phyloP scores from a whole-genome alignment of 2,797 vertebrate genomes.

The Alca torda region DNA sequence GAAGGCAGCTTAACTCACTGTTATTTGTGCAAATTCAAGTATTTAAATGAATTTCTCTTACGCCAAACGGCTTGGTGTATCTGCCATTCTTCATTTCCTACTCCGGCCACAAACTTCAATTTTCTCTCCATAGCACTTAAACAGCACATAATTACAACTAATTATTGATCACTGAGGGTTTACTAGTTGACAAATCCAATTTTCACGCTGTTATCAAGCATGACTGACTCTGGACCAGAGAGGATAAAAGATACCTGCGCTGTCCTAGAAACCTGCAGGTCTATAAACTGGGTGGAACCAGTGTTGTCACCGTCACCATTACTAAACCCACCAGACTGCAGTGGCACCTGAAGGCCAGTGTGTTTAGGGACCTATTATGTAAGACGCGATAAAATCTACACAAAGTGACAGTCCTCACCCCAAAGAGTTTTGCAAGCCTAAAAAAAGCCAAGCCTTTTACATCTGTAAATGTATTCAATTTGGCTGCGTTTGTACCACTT shows the following conservation, averaged over 20 bases:
- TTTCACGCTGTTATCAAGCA: constrained; percentile 1
- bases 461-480: background rate
- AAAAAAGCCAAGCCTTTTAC: background rate
- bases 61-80: background rate
- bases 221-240: background rate
- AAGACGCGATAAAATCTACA: background rate
- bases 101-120: constrained; percentile 15
- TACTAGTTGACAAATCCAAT: constrained; percentile 59
- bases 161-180: constrained; percentile 66
- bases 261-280: background rate
- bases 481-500: background rate
- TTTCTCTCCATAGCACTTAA: constrained; percentile 24
- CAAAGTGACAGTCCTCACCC: background rate
- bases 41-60: background rate
- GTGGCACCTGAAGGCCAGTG: background rate
- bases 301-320: fast-evolving
- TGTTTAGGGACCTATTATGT: background rate
- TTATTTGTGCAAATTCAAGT: background rate
- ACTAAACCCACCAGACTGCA: background rate
- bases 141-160: constrained; percentile 57
- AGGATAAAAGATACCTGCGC: background rate
- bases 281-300: background rate
- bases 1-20: background rate
- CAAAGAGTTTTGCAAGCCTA: background rate
- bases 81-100: constrained; percentile 43